Base-by-base conservation (phyloP, 2,888 invertebrate genomes). In the Yponomeuta sedellus region DNA sequence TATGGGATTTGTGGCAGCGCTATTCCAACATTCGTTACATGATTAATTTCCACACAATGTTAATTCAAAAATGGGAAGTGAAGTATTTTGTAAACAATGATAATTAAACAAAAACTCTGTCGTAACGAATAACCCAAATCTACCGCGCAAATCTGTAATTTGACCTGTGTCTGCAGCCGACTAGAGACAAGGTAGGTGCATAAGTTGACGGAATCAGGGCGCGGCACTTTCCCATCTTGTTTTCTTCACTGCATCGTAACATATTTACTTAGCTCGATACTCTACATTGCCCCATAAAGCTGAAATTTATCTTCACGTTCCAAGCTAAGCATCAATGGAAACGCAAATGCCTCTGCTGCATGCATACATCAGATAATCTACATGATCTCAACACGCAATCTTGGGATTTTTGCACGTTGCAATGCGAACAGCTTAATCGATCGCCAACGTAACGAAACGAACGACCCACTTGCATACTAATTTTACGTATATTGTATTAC, bases 401-500 rank as follows among this genome's bases (percentile, higher is more conserved):
- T 12, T 16, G 62, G 10, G 62, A 62, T 39, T 34, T 62, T 34
- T 62, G 62, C 62, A 62, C 62, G 34, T 16, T 39, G 62, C 62
- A 39, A 16, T 28, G 25, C 10, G 62, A 34, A 62, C 28, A 19
- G 62, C 39, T 40, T 19, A 62, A 62, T 39, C 19, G 62, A 62
- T 62, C 62, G 40, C 28, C 28, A 62, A 34, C 62, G 62, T 62
- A 62, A 34, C 62, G 62, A 34, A 62, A 62, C 62, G 39, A 62
- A 62, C 62, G 39, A 28, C 62, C 62, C 19, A 62, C 28, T 62
- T 62, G 19, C 62, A 62, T 62, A 19, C n/a, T 39, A 59, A 59
- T 59, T 25, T 59, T 5, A 59, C 59, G 20, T 59, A 12, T 52
- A 59, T 59, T 59, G 10, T 20, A 19, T 56, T 12, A 57, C 20